These are phyloP conservation scores for Ceratotherium simum DNA, from an alignment of 2,113 vertebrate genomes.

Conservation along the genomic window DNA sequence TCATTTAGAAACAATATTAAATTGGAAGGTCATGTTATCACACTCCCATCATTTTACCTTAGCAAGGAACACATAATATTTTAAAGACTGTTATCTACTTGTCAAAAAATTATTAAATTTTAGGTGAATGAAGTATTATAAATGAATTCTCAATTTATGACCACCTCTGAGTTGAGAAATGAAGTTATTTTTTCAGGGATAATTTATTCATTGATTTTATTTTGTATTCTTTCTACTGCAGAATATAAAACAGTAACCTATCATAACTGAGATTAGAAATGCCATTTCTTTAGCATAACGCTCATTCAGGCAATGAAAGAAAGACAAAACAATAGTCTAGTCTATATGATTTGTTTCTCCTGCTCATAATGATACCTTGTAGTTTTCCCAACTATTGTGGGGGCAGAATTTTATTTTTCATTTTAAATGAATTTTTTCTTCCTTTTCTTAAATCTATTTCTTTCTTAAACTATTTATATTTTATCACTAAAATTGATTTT, in stretches of 20 bases:
- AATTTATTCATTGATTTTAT: constrained; percentile 76
- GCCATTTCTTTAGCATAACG: constrained; percentile 54
- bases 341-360: constrained; percentile 33
- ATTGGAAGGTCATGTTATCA: constrained; percentile 25
- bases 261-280: constrained; percentile 53
- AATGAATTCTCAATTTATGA: constrained; percentile 49
- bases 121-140: constrained; percentile 18
- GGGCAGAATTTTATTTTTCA: background rate
- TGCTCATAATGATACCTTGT: background rate
- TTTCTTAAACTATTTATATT: background rate
- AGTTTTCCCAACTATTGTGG: background rate
- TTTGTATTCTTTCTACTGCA: constrained; percentile 47
- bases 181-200: constrained; percentile 59
- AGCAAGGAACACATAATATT: constrained; percentile 17
- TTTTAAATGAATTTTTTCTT: background rate
- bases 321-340: background rate
- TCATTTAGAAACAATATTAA: constrained; percentile 57
- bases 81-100: constrained; percentile 39
- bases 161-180: constrained; percentile 55
- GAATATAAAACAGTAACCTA: constrained; percentile 56
- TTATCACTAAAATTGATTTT: constrained; percentile 28
- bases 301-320: constrained; percentile 22
- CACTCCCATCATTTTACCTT: constrained; percentile 34
- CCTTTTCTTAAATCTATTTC: background rate
- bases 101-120: constrained; percentile 59